Evolutionary conservation across 2,113 vertebrate species (phyloP).

Genomic region (Muntiacus muntjak): DNA sequence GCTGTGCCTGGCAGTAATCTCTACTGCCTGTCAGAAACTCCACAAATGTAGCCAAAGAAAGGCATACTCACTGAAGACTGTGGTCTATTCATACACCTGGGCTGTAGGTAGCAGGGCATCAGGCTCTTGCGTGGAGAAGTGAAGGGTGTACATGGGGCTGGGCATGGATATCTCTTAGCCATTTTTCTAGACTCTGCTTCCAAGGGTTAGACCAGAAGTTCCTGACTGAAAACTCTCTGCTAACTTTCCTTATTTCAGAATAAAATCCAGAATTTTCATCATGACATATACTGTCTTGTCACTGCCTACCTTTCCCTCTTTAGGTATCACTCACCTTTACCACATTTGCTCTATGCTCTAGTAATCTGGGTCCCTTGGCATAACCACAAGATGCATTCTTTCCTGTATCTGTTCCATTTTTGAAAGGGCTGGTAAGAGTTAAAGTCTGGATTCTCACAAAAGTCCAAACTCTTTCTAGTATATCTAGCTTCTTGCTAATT

Average conservation of each 20-base stretch:
- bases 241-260: background rate
- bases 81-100: constrained; percentile 91
- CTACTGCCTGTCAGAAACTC: constrained; percentile 96
- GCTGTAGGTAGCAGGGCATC: constrained; percentile 73
- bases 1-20: constrained; percentile 95
- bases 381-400: background rate
- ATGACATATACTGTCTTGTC: background rate
- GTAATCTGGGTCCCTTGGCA: background rate
- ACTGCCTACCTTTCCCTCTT: background rate
- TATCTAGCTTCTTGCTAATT: background rate
- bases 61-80: constrained; percentile 91
- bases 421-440: background rate
- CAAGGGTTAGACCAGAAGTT: background rate
- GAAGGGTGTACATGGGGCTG: background rate
- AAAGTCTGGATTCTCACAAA: background rate
- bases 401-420: background rate
- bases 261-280: background rate
- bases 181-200: background rate
- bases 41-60: constrained; percentile 95
- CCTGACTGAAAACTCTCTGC: background rate
- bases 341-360: background rate
- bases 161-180: background rate
- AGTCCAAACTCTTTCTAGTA: background rate
- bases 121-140: constrained; percentile 48
- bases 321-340: background rate